Evolutionary conservation across 1,140 invertebrate genomes (phyloP).

Genomic region (Drosophila carrolli): DNA sequence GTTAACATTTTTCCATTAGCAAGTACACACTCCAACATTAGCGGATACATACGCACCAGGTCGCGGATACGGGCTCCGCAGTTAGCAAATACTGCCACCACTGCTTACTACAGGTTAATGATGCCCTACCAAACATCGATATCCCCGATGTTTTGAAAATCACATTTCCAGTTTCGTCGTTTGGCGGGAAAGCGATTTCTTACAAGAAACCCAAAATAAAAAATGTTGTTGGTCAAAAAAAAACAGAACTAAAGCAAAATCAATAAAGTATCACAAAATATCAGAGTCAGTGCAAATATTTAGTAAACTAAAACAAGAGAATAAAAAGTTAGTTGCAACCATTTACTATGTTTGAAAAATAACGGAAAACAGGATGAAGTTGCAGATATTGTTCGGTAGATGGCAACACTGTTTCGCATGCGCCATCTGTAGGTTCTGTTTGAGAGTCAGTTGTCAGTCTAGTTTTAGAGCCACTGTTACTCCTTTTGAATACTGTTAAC

Average conservation of each 20-base stretch:
- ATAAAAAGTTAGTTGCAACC: neutral
- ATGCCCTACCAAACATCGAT: too few species aligned
- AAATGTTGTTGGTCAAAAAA: too few species aligned
- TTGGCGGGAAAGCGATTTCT: constrained; percentile 25
- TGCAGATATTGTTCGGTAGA: constrained; percentile 52
- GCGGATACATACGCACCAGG: too few species aligned
- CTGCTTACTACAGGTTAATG: too few species aligned
- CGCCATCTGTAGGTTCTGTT: constrained; percentile 66
- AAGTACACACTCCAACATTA: too few species aligned
- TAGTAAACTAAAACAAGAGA: neutral
- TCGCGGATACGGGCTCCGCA: too few species aligned
- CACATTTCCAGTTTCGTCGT: constrained; percentile 64
- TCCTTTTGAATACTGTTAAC: constrained; percentile 31
- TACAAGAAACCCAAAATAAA: neutral
- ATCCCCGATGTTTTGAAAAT: too few species aligned
- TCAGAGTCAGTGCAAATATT: neutral
- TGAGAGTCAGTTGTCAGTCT: constrained; percentile 22
- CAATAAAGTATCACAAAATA: neutral
- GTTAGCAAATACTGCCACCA: too few species aligned
- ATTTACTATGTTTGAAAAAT: neutral
- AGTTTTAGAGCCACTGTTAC: constrained; percentile 59
- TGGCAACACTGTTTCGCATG: constrained; percentile 47
- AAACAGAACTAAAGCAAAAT: too few species aligned
- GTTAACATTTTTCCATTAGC: too few species aligned
- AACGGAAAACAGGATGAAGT: constrained; percentile 3